Base-by-base conservation (phyloP, 2,888 invertebrate genomes). In the Apoda limacodes region DNA sequence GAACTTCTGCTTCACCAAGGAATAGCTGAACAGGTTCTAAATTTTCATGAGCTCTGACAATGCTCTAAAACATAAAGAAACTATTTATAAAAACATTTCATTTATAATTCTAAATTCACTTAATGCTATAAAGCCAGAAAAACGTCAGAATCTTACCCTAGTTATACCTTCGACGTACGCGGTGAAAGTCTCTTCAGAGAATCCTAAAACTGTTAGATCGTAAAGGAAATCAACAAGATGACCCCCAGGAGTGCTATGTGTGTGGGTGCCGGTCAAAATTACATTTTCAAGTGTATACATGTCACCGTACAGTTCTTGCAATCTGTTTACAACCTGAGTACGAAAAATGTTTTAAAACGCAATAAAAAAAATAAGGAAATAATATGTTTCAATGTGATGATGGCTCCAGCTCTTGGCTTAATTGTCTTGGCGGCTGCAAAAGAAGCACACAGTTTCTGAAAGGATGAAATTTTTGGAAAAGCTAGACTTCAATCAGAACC, bases 181-280 rank as follows among this genome's bases (percentile, higher is more conserved):
- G 9, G 70, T 40, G 32, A 58, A 81, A 7, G 75, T 71, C 37
- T 81, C 75, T 2, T 45, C 48, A 3, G 80, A 80, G 50, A 74
- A 94, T 9, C 97, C 97, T 24, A 92, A 83, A 21, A 89, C 88
- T 9, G 92, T 89, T 40, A 95, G 83, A 52, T 95, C 93, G 45
- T 93, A 90, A 21, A 97, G 78, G 34, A 95, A 82, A 63, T 95
- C 89, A 69, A 93, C 89, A 55, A 95, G 83, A 55, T 88, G 90
- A 1, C 96, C 97, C 0, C 92, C 96, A 0, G 95, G 93, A 0
- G 86, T 84, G 15, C 91, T 88, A 66, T 97, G 96, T 0, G 95
- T 93, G 67, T 97, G 96, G 0, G 94, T 95, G 0, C 91, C 94
- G 39, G 92, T 91, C 10, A 98, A 66, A 55, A 94, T 89, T 4